Evolutionary conservation across 2,888 invertebrate species (phyloP).

Genomic region (Rhaphigaster nebulosa): DNA sequence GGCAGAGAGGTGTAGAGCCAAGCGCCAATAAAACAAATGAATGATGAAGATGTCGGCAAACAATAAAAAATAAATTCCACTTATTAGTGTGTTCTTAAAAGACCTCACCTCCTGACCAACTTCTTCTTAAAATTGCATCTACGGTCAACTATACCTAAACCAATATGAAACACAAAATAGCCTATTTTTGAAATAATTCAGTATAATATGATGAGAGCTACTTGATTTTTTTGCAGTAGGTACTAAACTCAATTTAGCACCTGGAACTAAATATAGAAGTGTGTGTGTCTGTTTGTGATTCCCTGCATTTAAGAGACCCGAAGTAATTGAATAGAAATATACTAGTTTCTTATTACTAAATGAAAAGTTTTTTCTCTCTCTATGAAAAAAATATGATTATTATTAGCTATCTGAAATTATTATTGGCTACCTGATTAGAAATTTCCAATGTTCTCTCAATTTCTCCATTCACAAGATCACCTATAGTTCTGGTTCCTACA

Average conservation of each 20-base stretch:
- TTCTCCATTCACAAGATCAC: conserved; percentile 89
- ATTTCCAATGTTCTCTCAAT: conserved; percentile 91
- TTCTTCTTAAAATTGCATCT: no score
- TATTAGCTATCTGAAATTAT: conserved; percentile 49
- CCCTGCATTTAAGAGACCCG: background rate
- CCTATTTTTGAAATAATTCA: no score
- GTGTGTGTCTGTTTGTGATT: background rate
- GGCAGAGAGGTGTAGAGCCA: no score
- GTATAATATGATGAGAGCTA: background rate
- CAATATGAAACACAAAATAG: no score
- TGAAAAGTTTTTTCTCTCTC: background rate
- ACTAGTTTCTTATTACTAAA: background rate
- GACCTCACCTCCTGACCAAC: no score
- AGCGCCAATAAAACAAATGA: no score
- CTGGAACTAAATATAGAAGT: background rate
- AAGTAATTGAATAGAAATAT: background rate
- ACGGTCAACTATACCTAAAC: no score
- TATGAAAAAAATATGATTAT: background rate
- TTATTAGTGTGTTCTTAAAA: no score
- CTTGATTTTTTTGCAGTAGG: no score
- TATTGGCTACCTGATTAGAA: conserved; percentile 76
- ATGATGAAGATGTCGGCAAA: no score
- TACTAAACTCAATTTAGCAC: background rate
- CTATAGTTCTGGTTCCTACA: conserved; percentile 83
- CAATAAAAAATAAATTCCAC: no score